These are phyloP conservation scores for Abscondita cerata DNA, from an alignment of 2,888 invertebrate species.

Conservation along the genomic window DNA sequence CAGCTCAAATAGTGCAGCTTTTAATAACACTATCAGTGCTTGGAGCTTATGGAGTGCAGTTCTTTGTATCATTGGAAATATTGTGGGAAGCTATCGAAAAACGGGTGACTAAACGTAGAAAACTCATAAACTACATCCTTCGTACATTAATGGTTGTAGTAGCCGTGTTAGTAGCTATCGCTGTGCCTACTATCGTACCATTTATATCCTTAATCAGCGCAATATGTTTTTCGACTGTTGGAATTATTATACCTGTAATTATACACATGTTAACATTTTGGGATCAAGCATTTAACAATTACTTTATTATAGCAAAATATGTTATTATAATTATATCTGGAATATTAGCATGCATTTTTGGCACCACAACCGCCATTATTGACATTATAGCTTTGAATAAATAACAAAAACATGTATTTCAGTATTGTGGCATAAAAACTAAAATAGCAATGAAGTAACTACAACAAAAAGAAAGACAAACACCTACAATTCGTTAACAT, in stretches of 20 bases:
- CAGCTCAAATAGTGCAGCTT: conserved; percentile 87
- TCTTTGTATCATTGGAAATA: conserved; percentile 95
- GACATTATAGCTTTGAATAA: not conserved
- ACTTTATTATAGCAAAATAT: conserved; percentile 81
- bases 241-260: conserved; percentile 84
- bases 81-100: conserved; percentile 85
- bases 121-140: conserved; percentile 78
- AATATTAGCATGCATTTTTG: conserved; percentile 80
- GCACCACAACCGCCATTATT: conserved; percentile 70
- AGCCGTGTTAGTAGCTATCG: conserved; percentile 79
- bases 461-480: too few relatives aligned
- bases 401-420: not conserved
- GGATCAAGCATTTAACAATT: conserved; percentile 79
- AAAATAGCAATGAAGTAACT: too few relatives aligned
- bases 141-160: conserved; percentile 70
- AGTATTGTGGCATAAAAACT: too few relatives aligned
- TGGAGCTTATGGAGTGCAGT: conserved; percentile 96
- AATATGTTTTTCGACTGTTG: conserved; percentile 90
- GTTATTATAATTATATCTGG: conserved; percentile 77
- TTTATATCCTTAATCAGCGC: conserved; percentile 94
- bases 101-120: conserved; percentile 68
- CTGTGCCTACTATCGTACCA: conserved; percentile 86
- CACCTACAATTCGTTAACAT: too few relatives aligned
- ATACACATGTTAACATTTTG: conserved; percentile 88
- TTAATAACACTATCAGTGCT: conserved; percentile 89